Conservation (phyloP, 1,140 invertebrate genomes). For the Drosophila dunni region DNA sequence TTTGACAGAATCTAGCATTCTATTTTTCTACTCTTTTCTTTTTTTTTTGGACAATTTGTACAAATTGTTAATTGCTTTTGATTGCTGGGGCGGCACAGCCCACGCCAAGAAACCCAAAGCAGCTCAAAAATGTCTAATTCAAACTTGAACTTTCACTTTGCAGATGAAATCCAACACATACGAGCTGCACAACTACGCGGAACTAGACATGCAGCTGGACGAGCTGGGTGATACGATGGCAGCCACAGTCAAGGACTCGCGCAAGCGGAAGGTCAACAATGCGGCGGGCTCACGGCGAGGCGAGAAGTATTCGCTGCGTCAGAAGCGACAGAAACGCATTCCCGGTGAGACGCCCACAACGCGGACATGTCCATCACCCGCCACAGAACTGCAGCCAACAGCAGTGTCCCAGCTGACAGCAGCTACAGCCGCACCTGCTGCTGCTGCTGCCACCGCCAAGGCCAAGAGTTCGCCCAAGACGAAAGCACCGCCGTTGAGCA, state of each 20-base stretch:
- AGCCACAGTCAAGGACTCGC: slow-evolving; percentile 47
- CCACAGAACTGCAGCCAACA: slow-evolving; percentile 13
- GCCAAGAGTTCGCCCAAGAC: slow-evolving; percentile 85
- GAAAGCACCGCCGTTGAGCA: slow-evolving; percentile 93
- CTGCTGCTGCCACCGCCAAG: neutral
- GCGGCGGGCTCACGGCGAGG: slow-evolving; percentile 38
- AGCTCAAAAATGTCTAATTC: slow-evolving; percentile 32
- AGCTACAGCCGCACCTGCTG: neutral
- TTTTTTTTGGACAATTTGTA: slow-evolving; percentile 43
- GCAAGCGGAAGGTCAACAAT: slow-evolving; percentile 56
- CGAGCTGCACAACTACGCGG: slow-evolving; percentile 77
- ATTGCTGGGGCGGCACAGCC: slow-evolving; percentile 49
- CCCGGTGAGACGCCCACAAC: slow-evolving; percentile 11
- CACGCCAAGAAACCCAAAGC: slow-evolving; percentile 20
- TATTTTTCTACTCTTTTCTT: too few relatives aligned
- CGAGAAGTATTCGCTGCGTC: slow-evolving; percentile 82
- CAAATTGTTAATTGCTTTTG: slow-evolving; percentile 76
- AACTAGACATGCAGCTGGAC: slow-evolving; percentile 59
- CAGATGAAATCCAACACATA: slow-evolving; percentile 77
- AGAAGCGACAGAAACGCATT: slow-evolving; percentile 70
- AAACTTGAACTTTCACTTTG: slow-evolving; percentile 51
- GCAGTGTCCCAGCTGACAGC: slow-evolving; percentile 14
- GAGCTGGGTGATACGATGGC: neutral
- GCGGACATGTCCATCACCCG: neutral
- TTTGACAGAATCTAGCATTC: slow-evolving; percentile 20